Percentiles rank a stretch among this genome's conserved stretches.
Conservation (phyloP, 2,113 vertebrate species). For the Daboia siamensis region DNA sequence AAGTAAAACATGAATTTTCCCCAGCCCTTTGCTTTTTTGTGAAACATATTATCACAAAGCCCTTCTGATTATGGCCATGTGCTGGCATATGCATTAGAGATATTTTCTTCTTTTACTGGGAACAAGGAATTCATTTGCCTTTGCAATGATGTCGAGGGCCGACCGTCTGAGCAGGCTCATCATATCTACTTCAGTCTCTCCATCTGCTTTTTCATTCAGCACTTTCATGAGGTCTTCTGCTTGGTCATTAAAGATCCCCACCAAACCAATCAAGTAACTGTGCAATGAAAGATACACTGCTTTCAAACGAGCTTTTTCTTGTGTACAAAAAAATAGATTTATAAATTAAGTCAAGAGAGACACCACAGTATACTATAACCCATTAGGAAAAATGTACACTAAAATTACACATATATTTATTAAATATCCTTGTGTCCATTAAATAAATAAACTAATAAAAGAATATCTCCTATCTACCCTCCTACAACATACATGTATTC, state of each 20-base stretch:
- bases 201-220: constrained; percentile 71
- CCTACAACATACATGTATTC: not conserved
- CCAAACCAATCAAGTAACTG: constrained; percentile 74
- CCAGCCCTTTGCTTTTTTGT: not conserved
- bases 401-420: not conserved
- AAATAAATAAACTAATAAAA: not conserved
- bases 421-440: not conserved
- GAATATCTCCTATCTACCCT: not conserved
- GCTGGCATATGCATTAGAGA: not conserved
- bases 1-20: not conserved
- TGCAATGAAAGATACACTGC: constrained; percentile 44
- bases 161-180: constrained; percentile 69
- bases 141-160: constrained; percentile 73
- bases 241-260: constrained; percentile 78
- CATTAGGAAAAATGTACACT: not conserved
- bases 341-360: not conserved
- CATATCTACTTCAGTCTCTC: constrained; percentile 71
- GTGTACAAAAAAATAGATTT: not conserved
- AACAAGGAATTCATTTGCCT: constrained; percentile 54
- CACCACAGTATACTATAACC: not conserved
- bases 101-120: not conserved
- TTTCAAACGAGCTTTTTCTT: not conserved
- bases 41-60: not conserved
- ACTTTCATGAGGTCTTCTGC: constrained; percentile 74
- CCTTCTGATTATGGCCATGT: not conserved